These are phyloP conservation scores for Stenchaetothrips biformis DNA, from an alignment of 2,888 invertebrate species.

Conservation along the genomic window DNA sequence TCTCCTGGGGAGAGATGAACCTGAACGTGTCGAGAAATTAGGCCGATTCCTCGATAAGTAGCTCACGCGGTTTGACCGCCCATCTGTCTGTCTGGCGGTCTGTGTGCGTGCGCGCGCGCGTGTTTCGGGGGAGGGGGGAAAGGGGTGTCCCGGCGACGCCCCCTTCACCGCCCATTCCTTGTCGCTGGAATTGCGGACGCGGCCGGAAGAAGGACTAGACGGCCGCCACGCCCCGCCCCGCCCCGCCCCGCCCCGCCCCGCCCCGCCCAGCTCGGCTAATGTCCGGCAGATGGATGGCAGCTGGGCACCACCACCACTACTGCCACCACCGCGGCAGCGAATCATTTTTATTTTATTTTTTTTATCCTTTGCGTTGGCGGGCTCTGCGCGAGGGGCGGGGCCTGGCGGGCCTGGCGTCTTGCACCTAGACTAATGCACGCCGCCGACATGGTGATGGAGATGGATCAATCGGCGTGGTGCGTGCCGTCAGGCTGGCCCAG, in stretches of 20 bases:
- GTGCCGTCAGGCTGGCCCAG: background rate
- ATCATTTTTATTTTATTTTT: too few species aligned
- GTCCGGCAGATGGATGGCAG: conserved; percentile 16
- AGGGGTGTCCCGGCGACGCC: conserved; percentile 25
- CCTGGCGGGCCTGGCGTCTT: background rate
- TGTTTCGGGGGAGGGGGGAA: background rate
- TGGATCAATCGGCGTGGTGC: background rate
- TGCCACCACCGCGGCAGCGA: too few species aligned
- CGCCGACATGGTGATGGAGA: background rate
- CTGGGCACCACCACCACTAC: background rate
- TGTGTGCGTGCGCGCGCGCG: background rate
- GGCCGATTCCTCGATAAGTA: too few species aligned
- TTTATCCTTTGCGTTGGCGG: background rate
- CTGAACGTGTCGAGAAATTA: too few species aligned
- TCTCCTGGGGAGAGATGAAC: too few species aligned
- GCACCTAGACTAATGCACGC: conserved; percentile 1
- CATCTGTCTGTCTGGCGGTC: background rate
- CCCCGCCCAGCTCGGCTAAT: background rate
- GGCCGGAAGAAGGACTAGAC: background rate
- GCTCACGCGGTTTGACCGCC: background rate
- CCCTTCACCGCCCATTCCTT: conserved; percentile 26
- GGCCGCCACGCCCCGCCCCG: background rate
- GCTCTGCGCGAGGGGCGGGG: background rate
- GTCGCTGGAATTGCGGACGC: conserved; percentile 17
- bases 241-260: background rate